Percentiles rank a stretch among this genome's conserved stretches.
Conservation (phyloP, 2,888 invertebrate species). For the Tuberolachnus salignus region DNA sequence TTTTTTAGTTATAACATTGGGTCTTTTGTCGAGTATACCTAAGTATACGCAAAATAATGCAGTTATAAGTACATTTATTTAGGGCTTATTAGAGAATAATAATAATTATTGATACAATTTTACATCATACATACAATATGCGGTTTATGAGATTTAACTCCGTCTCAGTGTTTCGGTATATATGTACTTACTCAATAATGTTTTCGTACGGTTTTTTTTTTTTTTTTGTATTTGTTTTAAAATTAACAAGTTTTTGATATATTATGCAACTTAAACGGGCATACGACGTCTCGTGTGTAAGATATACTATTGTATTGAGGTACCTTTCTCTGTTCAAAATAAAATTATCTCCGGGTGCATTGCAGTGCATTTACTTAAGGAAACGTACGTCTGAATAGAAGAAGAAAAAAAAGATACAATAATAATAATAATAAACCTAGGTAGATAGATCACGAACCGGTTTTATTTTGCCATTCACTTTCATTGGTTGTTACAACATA, state of each 20-base stretch:
- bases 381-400: background rate
- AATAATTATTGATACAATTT: no score
- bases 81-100: no score
- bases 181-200: no score
- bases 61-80: no score
- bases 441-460: constrained; percentile 35
- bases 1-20: no score
- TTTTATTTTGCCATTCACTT: constrained; percentile 53
- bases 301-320: background rate
- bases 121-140: no score
- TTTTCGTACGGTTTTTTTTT: background rate
- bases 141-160: no score
- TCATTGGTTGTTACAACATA: constrained; percentile 45
- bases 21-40: no score
- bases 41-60: no score
- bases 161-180: no score
- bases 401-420: background rate
- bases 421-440: background rate
- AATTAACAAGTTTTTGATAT: background rate
- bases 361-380: constrained; percentile 12
- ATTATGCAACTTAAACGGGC: background rate
- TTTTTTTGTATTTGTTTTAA: no score
- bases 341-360: constrained; percentile 1
- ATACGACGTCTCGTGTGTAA: background rate
- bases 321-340: constrained; percentile 34